A percentile compares a stretch with the other conserved stretches of the same genome.
phyloP scores from a whole-genome alignment of 2,797 vertebrate genomes.

The Anguilla megastoma region DNA sequence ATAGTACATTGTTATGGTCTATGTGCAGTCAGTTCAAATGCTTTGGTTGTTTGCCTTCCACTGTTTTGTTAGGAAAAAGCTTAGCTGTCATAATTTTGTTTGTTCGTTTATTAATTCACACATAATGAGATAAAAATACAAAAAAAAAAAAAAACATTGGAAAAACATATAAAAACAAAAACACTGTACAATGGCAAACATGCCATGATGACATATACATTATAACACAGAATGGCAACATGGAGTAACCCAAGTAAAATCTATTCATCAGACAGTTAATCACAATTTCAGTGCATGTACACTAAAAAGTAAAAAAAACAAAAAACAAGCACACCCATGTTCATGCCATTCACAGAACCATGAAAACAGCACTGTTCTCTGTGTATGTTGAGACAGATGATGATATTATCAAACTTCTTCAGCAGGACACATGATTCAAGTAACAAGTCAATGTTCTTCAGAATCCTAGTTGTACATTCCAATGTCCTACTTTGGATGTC shows the following conservation, averaged over 20 bases:
- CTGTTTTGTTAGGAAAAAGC: neutral
- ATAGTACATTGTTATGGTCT: neutral
- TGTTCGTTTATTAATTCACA: neutral
- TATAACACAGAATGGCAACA: neutral
- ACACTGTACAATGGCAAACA: neutral
- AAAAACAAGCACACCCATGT: neutral
- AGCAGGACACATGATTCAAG: neutral
- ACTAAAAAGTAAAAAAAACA: neutral
- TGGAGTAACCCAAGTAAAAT: no score
- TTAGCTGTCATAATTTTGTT: neutral
- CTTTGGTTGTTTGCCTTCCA: neutral
- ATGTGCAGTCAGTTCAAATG: neutral
- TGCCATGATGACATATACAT: no score
- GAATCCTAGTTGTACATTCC: neutral
- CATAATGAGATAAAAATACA: neutral
- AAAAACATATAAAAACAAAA: neutral
- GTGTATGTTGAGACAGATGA: neutral
- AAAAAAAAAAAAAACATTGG: neutral
- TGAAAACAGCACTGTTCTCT: neutral
- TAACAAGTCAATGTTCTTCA: neutral
- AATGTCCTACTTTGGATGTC: neutral
- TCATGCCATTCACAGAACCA: neutral
- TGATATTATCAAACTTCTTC: neutral
- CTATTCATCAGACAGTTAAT: no score
- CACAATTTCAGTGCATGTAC: no score